A percentile compares a stretch with the other conserved stretches of the same genome.
phyloP scores from a whole-genome alignment of 1,140 invertebrate species.

The Bombus picipes region DNA sequence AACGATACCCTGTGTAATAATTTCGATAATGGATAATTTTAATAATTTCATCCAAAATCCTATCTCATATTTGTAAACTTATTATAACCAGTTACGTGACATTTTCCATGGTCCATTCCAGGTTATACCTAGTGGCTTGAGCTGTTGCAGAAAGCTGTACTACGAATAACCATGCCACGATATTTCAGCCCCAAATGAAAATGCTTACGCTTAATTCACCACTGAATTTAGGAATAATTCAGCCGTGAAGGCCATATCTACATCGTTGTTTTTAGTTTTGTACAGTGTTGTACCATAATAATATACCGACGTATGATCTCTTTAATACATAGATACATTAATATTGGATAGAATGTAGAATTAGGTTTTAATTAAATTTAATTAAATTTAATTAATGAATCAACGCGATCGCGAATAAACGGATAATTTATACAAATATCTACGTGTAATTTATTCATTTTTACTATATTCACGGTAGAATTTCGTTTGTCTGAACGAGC shows the following conservation, averaged over 20 bases:
- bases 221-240: constrained; percentile 14
- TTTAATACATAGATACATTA: neutral
- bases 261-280: neutral
- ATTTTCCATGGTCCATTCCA: constrained; percentile 30
- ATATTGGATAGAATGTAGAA: neutral
- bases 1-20: neutral
- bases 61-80: too few relatives aligned
- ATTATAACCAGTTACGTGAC: too few relatives aligned
- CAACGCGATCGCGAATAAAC: constrained; percentile 11
- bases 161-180: neutral
- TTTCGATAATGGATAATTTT: too few relatives aligned
- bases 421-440: neutral
- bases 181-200: constrained; percentile 18
- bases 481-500: too few relatives aligned
- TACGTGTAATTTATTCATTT: neutral
- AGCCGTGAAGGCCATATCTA: neutral
- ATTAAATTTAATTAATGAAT: neutral
- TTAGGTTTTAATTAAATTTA: neutral
- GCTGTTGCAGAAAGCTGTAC: neutral
- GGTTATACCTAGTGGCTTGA: constrained; percentile 18
- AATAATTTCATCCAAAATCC: too few relatives aligned
- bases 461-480: too few relatives aligned
- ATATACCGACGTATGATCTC: constrained; percentile 34
- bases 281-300: constrained; percentile 22
- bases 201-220: constrained; percentile 55